Conservation (phyloP, 1,140 invertebrate genomes). For the Diachasmimorpha longicaudata region DNA sequence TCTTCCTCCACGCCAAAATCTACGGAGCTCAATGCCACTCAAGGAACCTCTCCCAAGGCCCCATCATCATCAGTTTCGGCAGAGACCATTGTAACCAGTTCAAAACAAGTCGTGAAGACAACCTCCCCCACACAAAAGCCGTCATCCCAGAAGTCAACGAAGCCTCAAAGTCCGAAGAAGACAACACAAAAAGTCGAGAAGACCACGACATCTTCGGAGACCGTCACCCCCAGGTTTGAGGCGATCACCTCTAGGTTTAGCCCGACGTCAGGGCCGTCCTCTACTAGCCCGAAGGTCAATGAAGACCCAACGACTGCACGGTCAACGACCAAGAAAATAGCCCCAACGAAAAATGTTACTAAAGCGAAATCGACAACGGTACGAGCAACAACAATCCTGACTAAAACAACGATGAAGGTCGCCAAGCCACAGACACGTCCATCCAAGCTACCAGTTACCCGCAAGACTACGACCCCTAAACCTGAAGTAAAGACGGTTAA, state of each 20-base stretch:
- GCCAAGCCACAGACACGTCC: constrained; percentile 35
- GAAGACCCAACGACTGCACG: background rate
- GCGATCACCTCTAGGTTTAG: background rate
- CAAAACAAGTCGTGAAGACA: background rate
- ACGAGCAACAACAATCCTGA: constrained; percentile 25
- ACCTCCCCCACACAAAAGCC: background rate
- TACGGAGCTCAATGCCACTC: background rate
- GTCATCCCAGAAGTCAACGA: background rate
- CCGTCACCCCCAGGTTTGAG: constrained; percentile 8
- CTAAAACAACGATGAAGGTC: constrained; percentile 56
- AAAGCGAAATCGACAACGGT: constrained; percentile 49
- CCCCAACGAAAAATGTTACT: constrained; percentile 43
- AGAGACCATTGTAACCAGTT: background rate
- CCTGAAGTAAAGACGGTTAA: constrained; percentile 31
- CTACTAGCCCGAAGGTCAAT: background rate
- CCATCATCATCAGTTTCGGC: background rate
- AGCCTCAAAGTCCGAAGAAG: background rate
- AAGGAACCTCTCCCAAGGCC: background rate
- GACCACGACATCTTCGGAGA: background rate
- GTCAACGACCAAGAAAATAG: constrained; percentile 18
- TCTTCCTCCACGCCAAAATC: constrained; percentile 51
- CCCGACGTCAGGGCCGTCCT: no score
- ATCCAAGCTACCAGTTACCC: constrained; percentile 39
- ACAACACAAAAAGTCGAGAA: background rate
- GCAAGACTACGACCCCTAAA: constrained; percentile 41